phyloP scores from a whole-genome alignment of 1,140 invertebrate genomes.

The Scaptomyza pallida region DNA sequence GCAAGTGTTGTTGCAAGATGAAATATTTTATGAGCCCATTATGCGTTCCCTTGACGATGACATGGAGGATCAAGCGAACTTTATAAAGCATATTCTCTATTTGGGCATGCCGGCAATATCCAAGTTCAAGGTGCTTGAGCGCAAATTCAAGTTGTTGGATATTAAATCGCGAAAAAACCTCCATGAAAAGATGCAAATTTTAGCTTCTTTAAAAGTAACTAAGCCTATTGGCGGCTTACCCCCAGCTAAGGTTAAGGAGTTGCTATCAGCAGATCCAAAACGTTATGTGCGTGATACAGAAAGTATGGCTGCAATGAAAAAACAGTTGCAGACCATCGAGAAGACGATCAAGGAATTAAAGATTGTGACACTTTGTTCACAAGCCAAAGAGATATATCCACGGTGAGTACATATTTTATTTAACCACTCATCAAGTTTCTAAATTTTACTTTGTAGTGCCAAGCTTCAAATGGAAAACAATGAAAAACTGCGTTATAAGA shows the following conservation, averaged over 20 bases:
- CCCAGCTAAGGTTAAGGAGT: background rate
- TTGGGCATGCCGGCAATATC: slow-evolving; percentile 74
- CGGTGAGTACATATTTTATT: background rate
- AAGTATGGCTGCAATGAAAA: slow-evolving; percentile 65
- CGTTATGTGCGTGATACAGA: slow-evolving; percentile 73
- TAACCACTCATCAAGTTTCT: too few relatives aligned
- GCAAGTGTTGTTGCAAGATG: slow-evolving; percentile 69
- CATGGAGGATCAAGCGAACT: slow-evolving; percentile 74
- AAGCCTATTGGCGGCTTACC: too few relatives aligned
- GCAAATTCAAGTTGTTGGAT: slow-evolving; percentile 57
- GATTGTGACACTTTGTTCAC: slow-evolving; percentile 14
- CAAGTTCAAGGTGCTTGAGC: slow-evolving; percentile 66
- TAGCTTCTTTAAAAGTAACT: slow-evolving; percentile 25
- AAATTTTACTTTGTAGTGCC: background rate
- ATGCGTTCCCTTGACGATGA: slow-evolving; percentile 66
- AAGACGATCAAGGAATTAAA: slow-evolving; percentile 71
- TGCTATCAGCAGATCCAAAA: slow-evolving; percentile 30
- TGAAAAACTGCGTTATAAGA: slow-evolving; percentile 68
- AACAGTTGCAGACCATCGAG: slow-evolving; percentile 59
- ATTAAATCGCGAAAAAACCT: slow-evolving; percentile 65
- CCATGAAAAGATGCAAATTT: slow-evolving; percentile 62
- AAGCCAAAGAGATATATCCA: slow-evolving; percentile 8
- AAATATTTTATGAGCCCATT: slow-evolving; percentile 79
- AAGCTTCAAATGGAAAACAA: slow-evolving; percentile 73
- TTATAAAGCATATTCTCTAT: slow-evolving; percentile 74